phyloP scores from a whole-genome alignment of 2,888 invertebrate species.

The Tolmerus cingulatus region DNA sequence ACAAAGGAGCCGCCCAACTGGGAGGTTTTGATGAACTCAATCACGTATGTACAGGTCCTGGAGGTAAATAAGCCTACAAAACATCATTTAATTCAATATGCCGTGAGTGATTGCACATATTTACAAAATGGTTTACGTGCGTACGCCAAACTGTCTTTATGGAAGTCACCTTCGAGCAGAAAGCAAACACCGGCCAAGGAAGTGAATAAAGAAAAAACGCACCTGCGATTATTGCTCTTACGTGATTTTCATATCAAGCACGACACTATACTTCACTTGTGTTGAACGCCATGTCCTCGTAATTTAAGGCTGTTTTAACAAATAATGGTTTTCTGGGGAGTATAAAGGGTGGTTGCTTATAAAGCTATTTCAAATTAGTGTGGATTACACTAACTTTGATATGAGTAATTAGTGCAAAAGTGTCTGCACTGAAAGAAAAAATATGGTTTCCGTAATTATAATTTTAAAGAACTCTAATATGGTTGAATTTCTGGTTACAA shows the following conservation, averaged over 20 bases:
- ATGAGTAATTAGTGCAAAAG: neutral
- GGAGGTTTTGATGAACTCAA: neutral
- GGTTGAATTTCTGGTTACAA: too few relatives aligned
- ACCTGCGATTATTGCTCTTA: conserved; percentile 3
- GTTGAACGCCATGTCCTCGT: neutral
- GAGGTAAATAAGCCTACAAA: neutral
- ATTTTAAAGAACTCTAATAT: too few relatives aligned
- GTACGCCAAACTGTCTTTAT: neutral
- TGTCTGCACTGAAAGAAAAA: too few relatives aligned
- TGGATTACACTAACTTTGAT: neutral
- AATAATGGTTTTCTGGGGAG: neutral
- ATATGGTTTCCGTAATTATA: too few relatives aligned
- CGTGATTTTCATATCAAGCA: neutral
- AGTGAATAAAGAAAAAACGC: conserved; percentile 14
- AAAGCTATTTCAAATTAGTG: neutral
- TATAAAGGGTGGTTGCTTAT: neutral
- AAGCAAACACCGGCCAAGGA: neutral
- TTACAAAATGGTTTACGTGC: neutral
- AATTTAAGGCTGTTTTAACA: conserved; percentile 13
- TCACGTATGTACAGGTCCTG: neutral
- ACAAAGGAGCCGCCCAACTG: neutral
- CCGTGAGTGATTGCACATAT: neutral
- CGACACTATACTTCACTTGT: neutral
- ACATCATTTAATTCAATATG: neutral
- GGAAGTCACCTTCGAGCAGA: neutral